A percentile compares a stretch with the other conserved stretches of the same genome.
These are phyloP conservation scores for Molossus molossus DNA, from an alignment of 2,797 vertebrate species.

Conservation along the genomic window DNA sequence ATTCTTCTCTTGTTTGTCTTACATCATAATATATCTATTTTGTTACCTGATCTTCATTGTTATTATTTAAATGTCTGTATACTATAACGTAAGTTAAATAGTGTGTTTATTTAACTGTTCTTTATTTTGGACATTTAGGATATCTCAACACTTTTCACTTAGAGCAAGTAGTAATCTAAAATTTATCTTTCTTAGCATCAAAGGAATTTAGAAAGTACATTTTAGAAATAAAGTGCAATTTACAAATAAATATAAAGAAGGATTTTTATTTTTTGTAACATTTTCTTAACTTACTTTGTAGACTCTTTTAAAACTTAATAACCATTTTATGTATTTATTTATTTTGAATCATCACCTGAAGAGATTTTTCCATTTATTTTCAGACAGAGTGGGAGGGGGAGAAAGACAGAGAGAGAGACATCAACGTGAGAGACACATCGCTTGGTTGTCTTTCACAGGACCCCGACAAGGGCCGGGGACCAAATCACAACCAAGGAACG, in stretches of 20 bases:
- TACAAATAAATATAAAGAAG: not conserved
- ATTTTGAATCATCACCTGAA: too few species aligned
- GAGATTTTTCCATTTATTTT: too few species aligned
- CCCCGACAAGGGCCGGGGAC: too few species aligned
- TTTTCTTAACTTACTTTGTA: not conserved
- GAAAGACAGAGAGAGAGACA: too few species aligned
- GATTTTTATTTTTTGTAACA: not conserved
- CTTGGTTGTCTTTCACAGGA: too few species aligned
- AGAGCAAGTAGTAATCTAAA: not conserved
- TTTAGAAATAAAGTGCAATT: too few species aligned
- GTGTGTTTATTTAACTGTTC: not conserved
- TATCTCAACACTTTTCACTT: constrained; percentile 41
- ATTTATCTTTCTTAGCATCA: constrained; percentile 53
- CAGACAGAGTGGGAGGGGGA: too few species aligned
- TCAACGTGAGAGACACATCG: too few species aligned
- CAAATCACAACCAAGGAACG: too few species aligned
- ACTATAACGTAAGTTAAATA: not conserved
- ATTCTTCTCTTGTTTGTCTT: not conserved
- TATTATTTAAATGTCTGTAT: not conserved
- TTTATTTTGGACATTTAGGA: not conserved
- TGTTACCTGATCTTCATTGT: not conserved
- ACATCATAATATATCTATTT: not conserved
- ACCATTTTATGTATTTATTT: not conserved
- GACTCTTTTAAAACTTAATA: not conserved
- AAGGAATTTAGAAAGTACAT: not conserved